phyloP scores from a whole-genome alignment of 2,888 invertebrate species.

The Xanthorhoe spadicearia region DNA sequence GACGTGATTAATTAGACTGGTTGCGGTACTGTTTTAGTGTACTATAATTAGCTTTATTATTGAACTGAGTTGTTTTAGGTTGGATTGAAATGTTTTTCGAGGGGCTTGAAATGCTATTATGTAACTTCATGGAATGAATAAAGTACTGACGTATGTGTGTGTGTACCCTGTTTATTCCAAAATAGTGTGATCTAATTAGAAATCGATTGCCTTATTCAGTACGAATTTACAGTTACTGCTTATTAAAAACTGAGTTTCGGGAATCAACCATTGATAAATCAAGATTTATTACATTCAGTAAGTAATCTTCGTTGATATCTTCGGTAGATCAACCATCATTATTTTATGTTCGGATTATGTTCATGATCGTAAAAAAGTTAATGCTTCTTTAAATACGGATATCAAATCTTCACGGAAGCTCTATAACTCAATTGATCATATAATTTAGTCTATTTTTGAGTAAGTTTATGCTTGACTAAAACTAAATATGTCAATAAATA shows the following conservation, averaged over 20 bases:
- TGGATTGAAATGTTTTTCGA: too few species aligned
- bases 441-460: not conserved
- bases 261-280: slow-evolving; percentile 41
- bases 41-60: slow-evolving; percentile 34
- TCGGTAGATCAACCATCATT: slow-evolving; percentile 54
- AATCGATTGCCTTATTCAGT: not conserved
- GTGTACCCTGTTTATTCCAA: too few species aligned
- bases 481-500: too few species aligned
- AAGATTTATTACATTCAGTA: slow-evolving; percentile 59
- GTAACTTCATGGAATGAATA: too few species aligned
- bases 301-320: slow-evolving; percentile 59
- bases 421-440: slow-evolving; percentile 8
- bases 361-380: slow-evolving; percentile 71
- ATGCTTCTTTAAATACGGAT: slow-evolving; percentile 74
- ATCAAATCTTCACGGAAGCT: slow-evolving; percentile 53
- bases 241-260: not conserved
- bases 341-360: slow-evolving; percentile 75
- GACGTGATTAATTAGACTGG: slow-evolving; percentile 74
- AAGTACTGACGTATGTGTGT: too few species aligned
- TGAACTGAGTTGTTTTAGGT: slow-evolving; percentile 14
- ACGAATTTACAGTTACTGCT: not conserved
- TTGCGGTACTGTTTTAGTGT: slow-evolving; percentile 27
- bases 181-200: too few species aligned
- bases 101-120: too few species aligned
- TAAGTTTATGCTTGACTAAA: not conserved